Evolutionary conservation across 2,113 vertebrate species (phyloP), one percentile per base, ranked within the genome.

Genomic region (Caloenas nicobarica): DNA sequence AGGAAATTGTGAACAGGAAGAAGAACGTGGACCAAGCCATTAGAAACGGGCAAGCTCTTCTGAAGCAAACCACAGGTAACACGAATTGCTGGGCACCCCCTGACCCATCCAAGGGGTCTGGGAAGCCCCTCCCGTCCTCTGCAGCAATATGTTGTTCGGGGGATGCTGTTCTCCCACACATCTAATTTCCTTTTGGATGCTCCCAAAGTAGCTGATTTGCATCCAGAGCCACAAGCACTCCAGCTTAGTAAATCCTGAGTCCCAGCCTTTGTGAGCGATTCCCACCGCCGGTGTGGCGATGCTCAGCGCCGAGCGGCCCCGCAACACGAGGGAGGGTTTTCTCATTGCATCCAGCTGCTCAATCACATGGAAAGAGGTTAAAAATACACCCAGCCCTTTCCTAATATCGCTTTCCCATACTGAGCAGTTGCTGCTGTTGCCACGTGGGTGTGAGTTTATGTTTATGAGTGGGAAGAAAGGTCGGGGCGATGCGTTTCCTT

Each of bases 1-100:
- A 99, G 93, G 99, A 99, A 94, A 99, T 99, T 71, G 56, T 99
- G 94, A 99, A 99, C 97, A 98, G 99, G 97, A 99, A 99, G 98
- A 99, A 99, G 97, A 99, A 99, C 0, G 99, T 99, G 93, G 99
- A 99, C 97, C 99, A 99, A 98, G 99, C 99, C 93, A 98, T 99
- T 94, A 99, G 99, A 96, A 99, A 99, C 0, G 99, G 99, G 82
- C 99, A 99, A 93, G 99, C 99, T 73, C 98, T 99, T 50, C 98
- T 99, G 48, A 99, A 99, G 96, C 99, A 99, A 97, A 99, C 99
- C 88, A 99, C 99, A 98, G 99, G 99, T 99, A 97, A 92, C 31
- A 1, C 10, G 4, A 54, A 86, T 61, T 91, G 61, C 61, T 42
- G 11, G 70, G 10, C 3, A 1, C 3, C 0, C 40, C 74, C 53